Evolutionary conservation across 2,888 invertebrate species (phyloP).

Genomic region (Dicyrtoma fusca): DNA sequence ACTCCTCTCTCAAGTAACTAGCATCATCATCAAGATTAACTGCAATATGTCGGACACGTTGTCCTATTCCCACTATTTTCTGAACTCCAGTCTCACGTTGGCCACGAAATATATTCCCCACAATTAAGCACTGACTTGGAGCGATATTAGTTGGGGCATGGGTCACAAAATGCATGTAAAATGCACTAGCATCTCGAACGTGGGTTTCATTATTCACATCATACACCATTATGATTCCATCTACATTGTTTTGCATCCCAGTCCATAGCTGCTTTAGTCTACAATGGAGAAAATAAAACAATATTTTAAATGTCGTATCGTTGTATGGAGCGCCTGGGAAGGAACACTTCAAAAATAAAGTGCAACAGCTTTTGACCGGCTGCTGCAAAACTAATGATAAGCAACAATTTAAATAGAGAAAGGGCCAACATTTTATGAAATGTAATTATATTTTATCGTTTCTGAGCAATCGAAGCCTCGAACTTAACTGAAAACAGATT

Average conservation of each 20-base stretch:
- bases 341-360: not conserved
- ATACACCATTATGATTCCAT: conserved; percentile 52
- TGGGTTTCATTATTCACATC: conserved; percentile 50
- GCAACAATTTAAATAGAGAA: too few species aligned
- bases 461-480: too few species aligned
- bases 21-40: conserved; percentile 55
- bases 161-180: conserved; percentile 55
- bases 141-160: conserved; percentile 46
- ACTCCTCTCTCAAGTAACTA: conserved; percentile 50
- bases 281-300: too few species aligned
- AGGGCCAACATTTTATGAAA: too few species aligned
- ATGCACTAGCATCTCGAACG: conserved; percentile 48
- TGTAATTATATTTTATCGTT: too few species aligned
- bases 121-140: conserved; percentile 49
- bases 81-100: conserved; percentile 47
- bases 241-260: conserved; percentile 50
- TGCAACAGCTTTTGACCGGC: too few species aligned
- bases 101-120: conserved; percentile 54
- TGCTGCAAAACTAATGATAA: too few species aligned
- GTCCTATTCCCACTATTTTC: conserved; percentile 52
- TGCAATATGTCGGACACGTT: conserved; percentile 51
- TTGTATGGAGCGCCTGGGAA: too few species aligned
- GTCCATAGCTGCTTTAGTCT: conserved; percentile 54
- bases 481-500: too few species aligned
- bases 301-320: too few species aligned